Evolutionary conservation across 1,140 invertebrate genomes (phyloP).

Genomic region (Rhyzopertha dominica): DNA sequence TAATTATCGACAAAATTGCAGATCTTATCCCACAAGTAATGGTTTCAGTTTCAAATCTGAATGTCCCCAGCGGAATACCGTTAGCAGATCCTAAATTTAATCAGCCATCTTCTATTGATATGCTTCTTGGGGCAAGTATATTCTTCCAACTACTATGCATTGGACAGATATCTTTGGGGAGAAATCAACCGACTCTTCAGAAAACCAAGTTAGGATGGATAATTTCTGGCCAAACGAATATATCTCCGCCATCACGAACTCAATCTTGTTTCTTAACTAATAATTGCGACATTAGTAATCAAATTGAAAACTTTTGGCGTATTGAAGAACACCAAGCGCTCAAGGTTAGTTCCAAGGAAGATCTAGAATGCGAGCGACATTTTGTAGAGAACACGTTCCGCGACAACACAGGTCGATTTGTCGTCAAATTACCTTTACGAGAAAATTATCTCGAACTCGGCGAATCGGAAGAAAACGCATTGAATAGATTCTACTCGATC

Average conservation of each 20-base stretch:
- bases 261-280: conserved; percentile 3
- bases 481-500: conserved; percentile 19
- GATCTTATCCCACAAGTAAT: conserved; percentile 4
- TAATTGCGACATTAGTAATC: conserved; percentile 4
- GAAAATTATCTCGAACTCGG: conserved; percentile 16
- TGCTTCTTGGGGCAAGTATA: conserved; percentile 29
- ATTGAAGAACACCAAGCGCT: conserved; percentile 4
- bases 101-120: conserved; percentile 21
- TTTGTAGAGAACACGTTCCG: conserved; percentile 12
- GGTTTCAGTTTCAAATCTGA: conserved; percentile 9
- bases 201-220: conserved; percentile 36
- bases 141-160: conserved; percentile 31
- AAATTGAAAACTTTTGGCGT: conserved; percentile 15
- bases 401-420: conserved; percentile 18
- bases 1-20: conserved; percentile 9
- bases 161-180: conserved; percentile 24
- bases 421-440: conserved; percentile 19
- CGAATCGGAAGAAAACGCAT: conserved; percentile 22
- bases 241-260: neutral
- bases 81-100: conserved; percentile 34
- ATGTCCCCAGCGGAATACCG: conserved; percentile 26
- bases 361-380: conserved; percentile 19
- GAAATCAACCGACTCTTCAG: conserved; percentile 25
- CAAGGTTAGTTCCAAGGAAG: conserved; percentile 11
- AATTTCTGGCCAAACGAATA: conserved; percentile 2